A percentile compares a stretch with the other conserved stretches of the same genome.
phyloP scores from a whole-genome alignment of 2,113 vertebrate genomes.

The Crotophaga sulcirostris region DNA sequence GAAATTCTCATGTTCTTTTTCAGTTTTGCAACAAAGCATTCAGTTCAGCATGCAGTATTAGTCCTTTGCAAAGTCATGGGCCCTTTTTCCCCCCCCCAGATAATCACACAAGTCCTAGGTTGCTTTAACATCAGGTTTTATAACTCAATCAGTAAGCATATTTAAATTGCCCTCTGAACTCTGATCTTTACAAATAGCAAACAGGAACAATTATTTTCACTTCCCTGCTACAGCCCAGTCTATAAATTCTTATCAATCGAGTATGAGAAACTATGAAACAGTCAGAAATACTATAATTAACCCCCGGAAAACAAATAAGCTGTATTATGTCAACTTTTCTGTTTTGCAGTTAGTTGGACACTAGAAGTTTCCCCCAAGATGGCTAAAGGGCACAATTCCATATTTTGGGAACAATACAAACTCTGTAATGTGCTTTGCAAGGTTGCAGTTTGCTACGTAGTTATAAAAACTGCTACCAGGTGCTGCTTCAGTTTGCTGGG shows the following conservation, averaged over 20 bases:
- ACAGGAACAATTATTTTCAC: slow-evolving; percentile 13
- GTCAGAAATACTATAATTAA: background rate
- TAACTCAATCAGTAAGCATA: background rate
- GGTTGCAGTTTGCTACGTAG: background rate
- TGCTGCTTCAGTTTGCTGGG: background rate
- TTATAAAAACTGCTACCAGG: background rate
- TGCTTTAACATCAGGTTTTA: slow-evolving; percentile 6
- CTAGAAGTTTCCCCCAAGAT: background rate
- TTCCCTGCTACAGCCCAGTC: background rate
- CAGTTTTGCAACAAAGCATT: slow-evolving; percentile 49
- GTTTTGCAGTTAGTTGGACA: background rate
- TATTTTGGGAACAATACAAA: slow-evolving; percentile 10
- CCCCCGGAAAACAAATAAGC: background rate
- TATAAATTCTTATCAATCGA: slow-evolving; percentile 47
- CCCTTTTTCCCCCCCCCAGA: background rate
- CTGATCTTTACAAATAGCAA: background rate
- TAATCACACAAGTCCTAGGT: background rate
- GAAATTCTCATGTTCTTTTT: slow-evolving; percentile 42
- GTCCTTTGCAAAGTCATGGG: slow-evolving; percentile 18
- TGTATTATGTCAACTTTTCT: background rate
- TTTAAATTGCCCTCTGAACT: slow-evolving; percentile 19
- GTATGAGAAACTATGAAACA: slow-evolving; percentile 9
- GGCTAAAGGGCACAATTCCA: background rate
- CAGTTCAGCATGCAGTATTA: slow-evolving; percentile 9
- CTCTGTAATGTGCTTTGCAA: background rate